A percentile compares a stretch with the other conserved stretches of the same genome.
These are phyloP conservation scores for Riptortus pedestris DNA, from an alignment of 1,140 invertebrate species.

Conservation along the genomic window DNA sequence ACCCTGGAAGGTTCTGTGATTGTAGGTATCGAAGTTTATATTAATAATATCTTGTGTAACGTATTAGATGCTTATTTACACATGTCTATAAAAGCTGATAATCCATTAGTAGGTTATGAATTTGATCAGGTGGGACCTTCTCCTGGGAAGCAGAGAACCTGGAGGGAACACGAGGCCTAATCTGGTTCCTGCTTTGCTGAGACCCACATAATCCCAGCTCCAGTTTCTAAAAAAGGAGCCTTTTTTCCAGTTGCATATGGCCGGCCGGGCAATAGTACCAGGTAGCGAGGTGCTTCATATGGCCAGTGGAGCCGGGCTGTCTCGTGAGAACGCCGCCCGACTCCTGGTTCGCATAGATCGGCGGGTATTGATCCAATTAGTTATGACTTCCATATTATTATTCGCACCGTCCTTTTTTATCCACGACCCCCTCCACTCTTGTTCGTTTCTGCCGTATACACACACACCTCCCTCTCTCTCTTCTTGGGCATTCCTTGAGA, in stretches of 20 bases:
- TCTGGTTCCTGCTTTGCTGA: background rate
- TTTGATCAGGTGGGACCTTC: background rate
- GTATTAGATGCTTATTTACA: no score
- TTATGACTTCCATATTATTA: background rate
- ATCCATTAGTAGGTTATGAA: no score
- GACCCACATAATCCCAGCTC: background rate
- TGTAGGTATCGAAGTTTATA: no score
- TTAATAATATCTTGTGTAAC: no score
- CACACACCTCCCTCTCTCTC: background rate
- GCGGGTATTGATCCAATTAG: background rate
- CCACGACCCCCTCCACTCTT: background rate
- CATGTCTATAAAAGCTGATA: no score
- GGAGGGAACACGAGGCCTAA: background rate
- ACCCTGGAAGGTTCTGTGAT: no score
- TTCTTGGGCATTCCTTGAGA: no score
- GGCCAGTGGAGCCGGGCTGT: background rate
- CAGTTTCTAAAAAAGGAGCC: background rate
- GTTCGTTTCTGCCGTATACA: background rate
- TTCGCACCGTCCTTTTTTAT: background rate
- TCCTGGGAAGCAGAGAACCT: background rate
- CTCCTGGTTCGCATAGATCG: background rate
- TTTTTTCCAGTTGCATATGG: background rate
- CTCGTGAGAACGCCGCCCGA: background rate
- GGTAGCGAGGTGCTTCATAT: background rate
- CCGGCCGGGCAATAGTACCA: background rate